Evolutionary conservation across 2,888 invertebrate genomes (phyloP).

Genomic region (Phasia obesa): DNA sequence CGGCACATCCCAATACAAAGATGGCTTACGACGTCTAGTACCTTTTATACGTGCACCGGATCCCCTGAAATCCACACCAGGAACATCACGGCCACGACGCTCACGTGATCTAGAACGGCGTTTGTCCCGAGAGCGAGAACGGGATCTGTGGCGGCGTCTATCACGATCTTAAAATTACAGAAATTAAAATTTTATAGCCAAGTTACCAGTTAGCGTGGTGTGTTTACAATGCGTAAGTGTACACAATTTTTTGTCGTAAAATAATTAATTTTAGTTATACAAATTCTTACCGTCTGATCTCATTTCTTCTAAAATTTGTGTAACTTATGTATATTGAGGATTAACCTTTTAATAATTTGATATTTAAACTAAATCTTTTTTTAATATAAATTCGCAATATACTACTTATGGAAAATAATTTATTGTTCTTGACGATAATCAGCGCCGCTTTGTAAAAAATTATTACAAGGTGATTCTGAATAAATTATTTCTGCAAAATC

Average conservation of each 20-base stretch:
- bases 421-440: background rate
- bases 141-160: slow-evolving; percentile 73
- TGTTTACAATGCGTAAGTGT: slow-evolving; percentile 26
- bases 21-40: slow-evolving; percentile 92
- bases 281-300: slow-evolving; percentile 72
- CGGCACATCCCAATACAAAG: slow-evolving; percentile 99
- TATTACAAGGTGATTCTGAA: slow-evolving; percentile 11
- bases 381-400: slow-evolving; percentile 3
- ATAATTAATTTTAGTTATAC: background rate
- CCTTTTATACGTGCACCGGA: slow-evolving; percentile 73
- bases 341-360: background rate
- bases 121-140: slow-evolving; percentile 83
- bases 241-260: slow-evolving; percentile 36
- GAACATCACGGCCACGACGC: slow-evolving; percentile 70
- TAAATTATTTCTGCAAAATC: background rate
- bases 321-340: background rate
- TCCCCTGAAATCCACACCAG: slow-evolving; percentile 66
- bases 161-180: slow-evolving; percentile 72
- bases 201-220: slow-evolving; percentile 21
- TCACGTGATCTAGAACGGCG: slow-evolving; percentile 82
- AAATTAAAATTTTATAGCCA: slow-evolving; percentile 7
- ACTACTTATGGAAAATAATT: background rate
- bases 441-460: slow-evolving; percentile 16
- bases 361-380: background rate
- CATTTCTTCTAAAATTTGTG: slow-evolving; percentile 56